These are phyloP conservation scores for Theristicus caerulescens DNA, from an alignment of 2,113 vertebrate genomes.

Conservation along the genomic window DNA sequence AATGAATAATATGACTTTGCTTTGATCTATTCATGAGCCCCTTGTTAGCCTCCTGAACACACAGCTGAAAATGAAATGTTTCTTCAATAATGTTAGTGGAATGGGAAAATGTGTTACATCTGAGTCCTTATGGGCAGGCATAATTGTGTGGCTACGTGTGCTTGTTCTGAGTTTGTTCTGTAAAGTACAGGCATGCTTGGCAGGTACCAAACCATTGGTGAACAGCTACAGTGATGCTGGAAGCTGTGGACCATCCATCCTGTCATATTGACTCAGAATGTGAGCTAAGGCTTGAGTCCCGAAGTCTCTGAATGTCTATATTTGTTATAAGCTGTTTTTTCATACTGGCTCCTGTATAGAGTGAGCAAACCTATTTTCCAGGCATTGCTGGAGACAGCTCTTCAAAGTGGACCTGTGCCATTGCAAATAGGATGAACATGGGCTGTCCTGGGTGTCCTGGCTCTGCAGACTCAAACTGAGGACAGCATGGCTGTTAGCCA, in stretches of 20 bases:
- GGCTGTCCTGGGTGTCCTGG: not conserved
- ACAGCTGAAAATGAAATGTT: constrained; percentile 39
- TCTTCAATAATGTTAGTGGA: constrained; percentile 1
- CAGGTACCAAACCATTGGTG: not conserved
- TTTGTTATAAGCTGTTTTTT: not conserved
- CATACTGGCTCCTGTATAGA: not conserved
- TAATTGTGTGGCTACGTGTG: not conserved
- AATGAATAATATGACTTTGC: constrained; percentile 24
- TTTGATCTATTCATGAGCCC: constrained; percentile 40
- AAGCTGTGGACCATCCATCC: not conserved
- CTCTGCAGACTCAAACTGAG: not conserved
- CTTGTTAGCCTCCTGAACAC: constrained; percentile 35
- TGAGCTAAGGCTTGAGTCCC: not conserved
- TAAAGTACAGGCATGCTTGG: not conserved
- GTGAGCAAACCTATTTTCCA: not conserved
- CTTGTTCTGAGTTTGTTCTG: not conserved
- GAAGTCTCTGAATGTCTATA: fast-evolving
- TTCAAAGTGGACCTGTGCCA: not conserved
- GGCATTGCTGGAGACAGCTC: not conserved
- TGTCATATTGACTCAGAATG: not conserved
- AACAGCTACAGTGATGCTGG: not conserved
- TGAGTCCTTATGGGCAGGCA: not conserved
- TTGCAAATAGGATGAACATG: not conserved
- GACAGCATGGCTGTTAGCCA: not conserved
- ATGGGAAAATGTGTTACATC: constrained; percentile 15